Conservation (phyloP, 2,888 invertebrate genomes). For the Trichogramma evanescens region DNA sequence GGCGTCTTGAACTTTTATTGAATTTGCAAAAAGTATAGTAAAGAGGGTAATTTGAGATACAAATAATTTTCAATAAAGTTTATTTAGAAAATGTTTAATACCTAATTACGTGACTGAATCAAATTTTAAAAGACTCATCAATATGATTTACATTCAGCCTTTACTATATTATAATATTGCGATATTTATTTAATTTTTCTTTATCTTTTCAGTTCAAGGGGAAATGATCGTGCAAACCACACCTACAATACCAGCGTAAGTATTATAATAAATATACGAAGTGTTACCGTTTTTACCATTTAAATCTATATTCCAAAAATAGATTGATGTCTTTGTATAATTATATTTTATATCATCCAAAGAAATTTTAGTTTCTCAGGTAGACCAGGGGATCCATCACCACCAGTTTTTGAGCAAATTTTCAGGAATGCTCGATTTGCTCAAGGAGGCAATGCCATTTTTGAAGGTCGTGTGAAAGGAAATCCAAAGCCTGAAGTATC, state of each 20-base stretch:
- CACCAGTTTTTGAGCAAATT: constrained; percentile 92
- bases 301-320: neutral
- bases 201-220: constrained; percentile 60
- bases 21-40: too few relatives aligned
- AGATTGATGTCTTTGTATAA: neutral
- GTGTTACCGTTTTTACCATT: neutral
- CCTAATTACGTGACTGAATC: too few relatives aligned
- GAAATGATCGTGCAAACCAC: constrained; percentile 54
- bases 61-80: too few relatives aligned
- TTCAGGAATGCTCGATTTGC: constrained; percentile 92
- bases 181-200: constrained; percentile 24
- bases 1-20: too few relatives aligned
- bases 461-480: constrained; percentile 85
- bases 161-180: neutral
- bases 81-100: too few relatives aligned
- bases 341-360: neutral
- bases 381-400: constrained; percentile 72
- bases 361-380: constrained; percentile 38
- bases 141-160: neutral
- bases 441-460: constrained; percentile 87
- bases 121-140: too few relatives aligned
- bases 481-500: constrained; percentile 87
- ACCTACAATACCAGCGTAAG: constrained; percentile 44
- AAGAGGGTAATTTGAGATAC: too few relatives aligned
- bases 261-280: constrained; percentile 12